Percentiles rank a stretch among this genome's conserved stretches.
Evolutionary conservation across 2,113 vertebrate species (phyloP).

Genomic region (Microtus ochrogaster): DNA sequence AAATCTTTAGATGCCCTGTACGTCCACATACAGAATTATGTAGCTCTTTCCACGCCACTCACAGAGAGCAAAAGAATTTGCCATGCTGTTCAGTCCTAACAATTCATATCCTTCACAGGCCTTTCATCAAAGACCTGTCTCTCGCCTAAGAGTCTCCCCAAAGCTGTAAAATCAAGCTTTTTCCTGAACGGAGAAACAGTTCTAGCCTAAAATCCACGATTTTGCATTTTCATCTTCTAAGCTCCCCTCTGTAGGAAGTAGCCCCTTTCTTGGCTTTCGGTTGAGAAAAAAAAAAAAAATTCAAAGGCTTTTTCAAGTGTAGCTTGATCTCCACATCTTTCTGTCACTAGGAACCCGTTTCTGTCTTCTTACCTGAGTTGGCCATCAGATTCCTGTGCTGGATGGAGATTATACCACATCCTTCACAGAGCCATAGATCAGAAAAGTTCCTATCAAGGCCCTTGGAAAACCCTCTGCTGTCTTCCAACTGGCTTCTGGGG

Average conservation of each 20-base stretch:
- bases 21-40: conserved; percentile 27
- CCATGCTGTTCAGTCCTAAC: conserved; percentile 10
- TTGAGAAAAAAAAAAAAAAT: conserved; percentile 31
- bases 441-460: conserved; percentile 1
- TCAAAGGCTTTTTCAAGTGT: conserved; percentile 60
- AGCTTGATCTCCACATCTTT: conserved; percentile 61
- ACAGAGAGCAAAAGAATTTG: background rate
- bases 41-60: conserved; percentile 27
- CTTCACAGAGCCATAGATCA: conserved; percentile 66
- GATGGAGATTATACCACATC: conserved; percentile 68
- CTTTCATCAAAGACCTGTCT: conserved; percentile 30
- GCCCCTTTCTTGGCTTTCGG: conserved; percentile 59
- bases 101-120: background rate
- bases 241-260: conserved; percentile 16
- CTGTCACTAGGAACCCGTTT: conserved; percentile 58
- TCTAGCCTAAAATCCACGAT: conserved; percentile 51
- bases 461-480: conserved; percentile 37
- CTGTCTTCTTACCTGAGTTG: conserved; percentile 49
- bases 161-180: conserved; percentile 17
- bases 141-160: conserved; percentile 43
- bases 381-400: conserved; percentile 41
- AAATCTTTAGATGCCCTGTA: conserved; percentile 47
- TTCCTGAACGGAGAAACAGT: background rate
- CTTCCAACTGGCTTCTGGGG: conserved; percentile 12
- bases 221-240: conserved; percentile 74